These are phyloP conservation scores for Phataginus tricuspis DNA, from an alignment of 2,797 vertebrate genomes.

Conservation along the genomic window DNA sequence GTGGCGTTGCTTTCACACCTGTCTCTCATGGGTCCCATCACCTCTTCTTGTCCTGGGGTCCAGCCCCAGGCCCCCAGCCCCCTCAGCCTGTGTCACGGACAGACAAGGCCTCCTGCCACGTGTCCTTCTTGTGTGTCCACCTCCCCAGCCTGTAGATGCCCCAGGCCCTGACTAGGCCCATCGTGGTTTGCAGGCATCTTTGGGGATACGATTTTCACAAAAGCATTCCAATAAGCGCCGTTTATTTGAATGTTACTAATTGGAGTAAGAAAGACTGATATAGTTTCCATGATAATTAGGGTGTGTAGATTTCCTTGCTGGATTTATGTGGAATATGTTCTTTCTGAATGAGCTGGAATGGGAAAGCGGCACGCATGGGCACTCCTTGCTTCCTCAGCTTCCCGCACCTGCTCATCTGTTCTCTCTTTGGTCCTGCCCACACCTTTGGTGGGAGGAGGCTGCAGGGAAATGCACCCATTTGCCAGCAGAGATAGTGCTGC, in stretches of 20 bases:
- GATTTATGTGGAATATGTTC: neutral
- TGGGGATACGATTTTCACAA: neutral
- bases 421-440: neutral
- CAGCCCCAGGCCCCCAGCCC: neutral
- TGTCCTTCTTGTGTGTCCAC: neutral
- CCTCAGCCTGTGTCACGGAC: neutral
- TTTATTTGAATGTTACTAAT: neutral
- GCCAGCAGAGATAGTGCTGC: neutral
- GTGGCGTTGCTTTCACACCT: neutral
- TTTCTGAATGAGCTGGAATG: neutral
- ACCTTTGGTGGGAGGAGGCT: neutral
- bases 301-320: neutral
- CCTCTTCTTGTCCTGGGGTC: neutral
- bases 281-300: too few relatives aligned
- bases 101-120: too few relatives aligned
- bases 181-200: neutral
- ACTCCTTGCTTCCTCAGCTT: rapidly evolving
- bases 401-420: too few relatives aligned
- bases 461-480: neutral
- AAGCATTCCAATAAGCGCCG: neutral
- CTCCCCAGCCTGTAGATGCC: too few relatives aligned
- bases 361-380: neutral
- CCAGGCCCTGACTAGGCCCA: neutral
- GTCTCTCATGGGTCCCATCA: neutral
- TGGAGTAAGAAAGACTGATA: neutral